phyloP scores from a whole-genome alignment of 2,797 vertebrate genomes.

The Arrhamphus sclerolepis region DNA sequence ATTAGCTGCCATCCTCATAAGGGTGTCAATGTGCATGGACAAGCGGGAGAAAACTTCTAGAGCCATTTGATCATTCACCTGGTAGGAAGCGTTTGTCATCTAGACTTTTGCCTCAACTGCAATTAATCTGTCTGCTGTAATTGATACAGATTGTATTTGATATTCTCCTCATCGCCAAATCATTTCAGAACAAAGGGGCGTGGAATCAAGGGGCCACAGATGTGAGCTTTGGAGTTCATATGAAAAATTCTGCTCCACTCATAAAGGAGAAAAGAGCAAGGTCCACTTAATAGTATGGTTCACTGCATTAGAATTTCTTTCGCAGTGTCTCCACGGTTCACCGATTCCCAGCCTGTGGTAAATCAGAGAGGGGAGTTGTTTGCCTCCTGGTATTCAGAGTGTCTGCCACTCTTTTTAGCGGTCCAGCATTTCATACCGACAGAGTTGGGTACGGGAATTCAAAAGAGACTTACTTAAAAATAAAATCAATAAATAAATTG shows the following conservation, averaged over 20 bases:
- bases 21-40: conserved; percentile 18
- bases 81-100: background rate
- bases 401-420: too few species aligned
- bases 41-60: conserved; percentile 6
- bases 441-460: background rate
- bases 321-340: conserved; percentile 47
- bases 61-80: background rate
- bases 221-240: conserved; percentile 6
- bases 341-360: conserved; percentile 35
- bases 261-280: background rate
- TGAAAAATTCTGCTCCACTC: conserved; percentile 5
- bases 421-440: background rate
- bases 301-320: conserved; percentile 26
- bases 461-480: background rate
- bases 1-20: conserved; percentile 42
- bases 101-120: background rate
- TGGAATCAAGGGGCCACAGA: background rate
- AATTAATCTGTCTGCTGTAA: background rate
- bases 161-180: background rate
- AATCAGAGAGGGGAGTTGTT: conserved; percentile 37
- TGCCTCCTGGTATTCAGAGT: conserved; percentile 21
- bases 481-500: conserved; percentile 9
- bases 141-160: background rate
- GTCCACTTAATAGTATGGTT: conserved; percentile 26
- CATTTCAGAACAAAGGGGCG: background rate